phyloP scores from a whole-genome alignment of 2,113 vertebrate genomes.

The Cercocebus atys region DNA sequence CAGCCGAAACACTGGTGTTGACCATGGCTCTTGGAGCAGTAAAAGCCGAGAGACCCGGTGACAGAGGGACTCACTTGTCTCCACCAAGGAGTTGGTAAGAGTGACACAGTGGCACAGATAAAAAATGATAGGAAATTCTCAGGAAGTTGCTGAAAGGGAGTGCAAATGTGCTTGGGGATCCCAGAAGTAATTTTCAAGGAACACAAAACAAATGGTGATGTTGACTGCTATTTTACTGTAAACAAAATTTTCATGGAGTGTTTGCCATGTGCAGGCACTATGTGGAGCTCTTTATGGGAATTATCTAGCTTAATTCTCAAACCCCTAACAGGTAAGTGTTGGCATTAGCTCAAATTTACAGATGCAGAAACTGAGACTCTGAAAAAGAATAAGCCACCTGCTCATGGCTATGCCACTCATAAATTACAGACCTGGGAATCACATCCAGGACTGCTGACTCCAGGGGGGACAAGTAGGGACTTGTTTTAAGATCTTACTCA shows the following conservation, averaged over 20 bases:
- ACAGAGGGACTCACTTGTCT: not conserved
- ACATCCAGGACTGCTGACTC: not conserved
- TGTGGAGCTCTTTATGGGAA: not conserved
- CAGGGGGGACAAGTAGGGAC: not conserved
- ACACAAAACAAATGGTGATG: constrained; percentile 1
- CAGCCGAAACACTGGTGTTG: not conserved
- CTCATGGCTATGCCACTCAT: not conserved
- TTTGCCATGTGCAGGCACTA: not conserved
- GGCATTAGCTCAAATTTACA: not conserved
- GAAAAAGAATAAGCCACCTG: not conserved
- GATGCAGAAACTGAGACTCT: not conserved
- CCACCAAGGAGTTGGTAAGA: not conserved
- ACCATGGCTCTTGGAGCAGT: not conserved
- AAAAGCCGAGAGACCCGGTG: not conserved
- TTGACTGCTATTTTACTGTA: constrained; percentile 39
- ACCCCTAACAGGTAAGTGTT: not conserved
- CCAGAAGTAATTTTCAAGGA: constrained; percentile 42
- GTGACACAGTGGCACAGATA: not conserved
- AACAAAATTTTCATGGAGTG: not conserved
- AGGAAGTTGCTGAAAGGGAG: constrained; percentile 39
- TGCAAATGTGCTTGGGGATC: not conserved
- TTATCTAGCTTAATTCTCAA: not conserved
- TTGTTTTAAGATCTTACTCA: not conserved
- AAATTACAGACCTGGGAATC: not conserved
- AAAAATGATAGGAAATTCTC: not conserved